Evolutionary conservation across 2,797 vertebrate genomes (phyloP).

Genomic region (Pseudocheirus occidentalis): DNA sequence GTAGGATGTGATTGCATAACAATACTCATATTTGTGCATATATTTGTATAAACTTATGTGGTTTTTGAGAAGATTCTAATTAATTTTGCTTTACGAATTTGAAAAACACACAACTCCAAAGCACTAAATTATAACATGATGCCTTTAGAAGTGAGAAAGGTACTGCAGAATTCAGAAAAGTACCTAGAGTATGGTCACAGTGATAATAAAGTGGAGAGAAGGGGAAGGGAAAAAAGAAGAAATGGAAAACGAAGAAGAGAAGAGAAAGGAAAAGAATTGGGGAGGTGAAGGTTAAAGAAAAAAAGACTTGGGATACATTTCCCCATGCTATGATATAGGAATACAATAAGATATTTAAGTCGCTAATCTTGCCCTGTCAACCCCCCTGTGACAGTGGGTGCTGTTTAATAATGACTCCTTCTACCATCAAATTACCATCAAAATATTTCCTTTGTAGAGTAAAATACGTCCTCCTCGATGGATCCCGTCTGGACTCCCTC

Average conservation of each 20-base stretch:
- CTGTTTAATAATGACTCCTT: neutral
- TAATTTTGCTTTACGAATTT: neutral
- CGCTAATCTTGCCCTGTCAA: neutral
- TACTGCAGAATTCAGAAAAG: neutral
- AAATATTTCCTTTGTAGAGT: neutral
- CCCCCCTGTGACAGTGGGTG: neutral
- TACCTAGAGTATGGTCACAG: neutral
- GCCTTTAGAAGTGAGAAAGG: neutral
- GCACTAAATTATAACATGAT: neutral
- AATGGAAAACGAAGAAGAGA: neutral
- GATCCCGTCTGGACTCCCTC: slow-evolving; percentile 30
- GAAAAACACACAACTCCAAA: neutral
- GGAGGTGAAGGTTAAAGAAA: neutral
- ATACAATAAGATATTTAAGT: neutral
- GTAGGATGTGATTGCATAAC: neutral
- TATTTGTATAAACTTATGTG: neutral
- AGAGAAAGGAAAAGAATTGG: neutral
- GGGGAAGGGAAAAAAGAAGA: neutral
- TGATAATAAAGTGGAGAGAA: neutral
- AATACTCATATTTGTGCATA: neutral
- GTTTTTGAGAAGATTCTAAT: neutral
- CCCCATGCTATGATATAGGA: slow-evolving; percentile 20
- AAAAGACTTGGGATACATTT: neutral
- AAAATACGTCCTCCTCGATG: slow-evolving; percentile 30
- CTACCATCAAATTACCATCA: slow-evolving; percentile 15